These are phyloP conservation scores for Xylota sylvarum DNA, from an alignment of 2,888 invertebrate species.

Conservation along the genomic window DNA sequence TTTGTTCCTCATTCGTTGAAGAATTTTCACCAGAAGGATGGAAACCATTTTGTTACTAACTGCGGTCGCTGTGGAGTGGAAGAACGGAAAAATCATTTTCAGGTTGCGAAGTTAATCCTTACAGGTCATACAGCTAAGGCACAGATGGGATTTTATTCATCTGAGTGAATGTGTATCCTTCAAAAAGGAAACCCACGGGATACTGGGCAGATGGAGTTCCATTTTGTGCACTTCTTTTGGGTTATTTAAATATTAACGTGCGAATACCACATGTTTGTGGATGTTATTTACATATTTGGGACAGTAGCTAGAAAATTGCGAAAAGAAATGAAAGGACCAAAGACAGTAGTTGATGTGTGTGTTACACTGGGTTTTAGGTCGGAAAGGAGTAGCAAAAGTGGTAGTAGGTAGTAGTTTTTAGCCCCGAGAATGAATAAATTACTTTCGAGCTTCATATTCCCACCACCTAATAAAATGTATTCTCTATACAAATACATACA, in stretches of 20 bases:
- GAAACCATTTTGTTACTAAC: neutral
- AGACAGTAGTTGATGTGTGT: no score
- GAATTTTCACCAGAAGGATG: neutral
- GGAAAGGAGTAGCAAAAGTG: no score
- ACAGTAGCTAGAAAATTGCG: neutral
- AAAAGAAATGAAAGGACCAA: no score
- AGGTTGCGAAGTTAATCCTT: slow-evolving; percentile 30
- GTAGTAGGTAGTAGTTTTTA: no score
- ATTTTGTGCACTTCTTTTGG: slow-evolving; percentile 31
- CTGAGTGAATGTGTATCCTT: slow-evolving; percentile 7
- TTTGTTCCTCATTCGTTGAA: neutral
- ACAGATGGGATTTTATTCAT: slow-evolving; percentile 34
- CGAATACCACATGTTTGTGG: slow-evolving; percentile 34
- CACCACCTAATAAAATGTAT: no score
- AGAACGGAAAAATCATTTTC: slow-evolving; percentile 6
- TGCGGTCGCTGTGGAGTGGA: neutral
- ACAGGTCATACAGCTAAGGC: slow-evolving; percentile 14
- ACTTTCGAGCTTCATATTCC: no score
- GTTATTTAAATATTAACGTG: slow-evolving; percentile 50
- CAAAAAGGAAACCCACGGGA: neutral
- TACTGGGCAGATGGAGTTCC: slow-evolving; percentile 9
- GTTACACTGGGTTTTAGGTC: no score
- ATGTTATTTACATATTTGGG: slow-evolving; percentile 4
- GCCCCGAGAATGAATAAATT: no score
- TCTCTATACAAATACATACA: no score